These are phyloP conservation scores for Cottoperca gobio DNA, from an alignment of 2,797 vertebrate genomes.

Conservation along the genomic window DNA sequence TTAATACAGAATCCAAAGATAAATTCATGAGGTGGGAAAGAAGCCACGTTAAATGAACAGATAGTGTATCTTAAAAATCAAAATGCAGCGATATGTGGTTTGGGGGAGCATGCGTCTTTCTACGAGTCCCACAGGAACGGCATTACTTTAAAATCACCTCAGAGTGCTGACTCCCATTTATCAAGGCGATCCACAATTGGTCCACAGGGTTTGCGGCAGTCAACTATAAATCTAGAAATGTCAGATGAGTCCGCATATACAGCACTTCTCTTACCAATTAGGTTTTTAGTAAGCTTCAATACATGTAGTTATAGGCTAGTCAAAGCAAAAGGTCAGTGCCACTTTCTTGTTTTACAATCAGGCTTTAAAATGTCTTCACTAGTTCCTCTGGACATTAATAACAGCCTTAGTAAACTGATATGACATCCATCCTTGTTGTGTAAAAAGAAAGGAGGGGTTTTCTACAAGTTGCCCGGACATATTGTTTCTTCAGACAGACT, in stretches of 20 bases:
- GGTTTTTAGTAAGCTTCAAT: constrained; percentile 36
- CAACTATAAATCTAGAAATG: constrained; percentile 69
- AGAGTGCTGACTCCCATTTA: constrained; percentile 58
- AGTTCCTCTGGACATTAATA: constrained; percentile 45
- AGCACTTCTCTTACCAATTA: constrained; percentile 61
- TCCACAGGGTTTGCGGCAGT: constrained; percentile 61
- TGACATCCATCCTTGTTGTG: constrained; percentile 29
- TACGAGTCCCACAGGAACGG: constrained; percentile 34
- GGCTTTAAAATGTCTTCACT: constrained; percentile 21
- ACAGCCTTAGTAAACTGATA: constrained; percentile 9
- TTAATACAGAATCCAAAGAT: constrained; percentile 23
- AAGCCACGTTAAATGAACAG: too few relatives aligned
- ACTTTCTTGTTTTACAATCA: constrained; percentile 37
- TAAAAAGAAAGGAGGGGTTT: neutral
- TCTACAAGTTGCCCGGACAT: constrained; percentile 5
- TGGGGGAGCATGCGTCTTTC: neutral
- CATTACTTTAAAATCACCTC: constrained; percentile 59
- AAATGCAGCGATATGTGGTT: constrained; percentile 30
- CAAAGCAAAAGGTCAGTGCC: constrained; percentile 53
- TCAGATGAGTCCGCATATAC: constrained; percentile 47
- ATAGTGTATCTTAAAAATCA: constrained; percentile 15
- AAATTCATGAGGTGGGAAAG: constrained; percentile 6
- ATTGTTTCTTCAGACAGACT: constrained; percentile 5
- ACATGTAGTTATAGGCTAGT: constrained; percentile 35
- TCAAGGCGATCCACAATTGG: constrained; percentile 65